These are phyloP conservation scores for Grammomys dolichurus DNA, from an alignment of 2,113 vertebrate genomes.

Conservation along the genomic window DNA sequence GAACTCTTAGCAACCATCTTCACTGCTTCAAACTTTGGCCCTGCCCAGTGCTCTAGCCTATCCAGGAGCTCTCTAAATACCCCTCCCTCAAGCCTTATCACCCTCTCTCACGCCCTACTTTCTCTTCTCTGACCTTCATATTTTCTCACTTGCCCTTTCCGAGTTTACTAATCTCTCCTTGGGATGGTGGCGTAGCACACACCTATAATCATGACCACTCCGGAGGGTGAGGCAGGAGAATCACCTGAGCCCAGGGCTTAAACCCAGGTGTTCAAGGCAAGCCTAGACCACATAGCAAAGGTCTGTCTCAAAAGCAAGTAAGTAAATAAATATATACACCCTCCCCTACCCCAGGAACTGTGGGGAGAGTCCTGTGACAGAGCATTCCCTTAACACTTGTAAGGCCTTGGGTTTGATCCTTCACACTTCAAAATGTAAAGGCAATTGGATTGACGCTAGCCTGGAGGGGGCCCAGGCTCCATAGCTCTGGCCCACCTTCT, in stretches of 20 bases:
- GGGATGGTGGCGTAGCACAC: too few species aligned
- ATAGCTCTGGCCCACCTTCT: too few species aligned
- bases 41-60: neutral
- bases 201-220: neutral
- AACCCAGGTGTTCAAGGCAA: neutral
- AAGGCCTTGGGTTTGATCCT: neutral
- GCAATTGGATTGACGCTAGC: neutral
- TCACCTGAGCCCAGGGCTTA: neutral
- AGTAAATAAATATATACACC: neutral
- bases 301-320: neutral
- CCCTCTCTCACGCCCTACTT: neutral
- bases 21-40: neutral
- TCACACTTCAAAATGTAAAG: too few species aligned
- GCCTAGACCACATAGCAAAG: neutral
- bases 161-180: fast-evolving
- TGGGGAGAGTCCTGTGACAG: neutral
- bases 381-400: neutral
- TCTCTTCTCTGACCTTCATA: neutral
- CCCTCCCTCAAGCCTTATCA: neutral
- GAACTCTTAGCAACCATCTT: neutral
- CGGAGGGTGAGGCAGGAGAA: neutral
- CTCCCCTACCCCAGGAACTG: neutral
- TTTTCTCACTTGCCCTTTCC: neutral
- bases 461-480: neutral
- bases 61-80: neutral